Evolutionary conservation across 2,113 vertebrate species (phyloP), one percentile per base, ranked within the genome.

Genomic region (Oxyura jamaicensis): DNA sequence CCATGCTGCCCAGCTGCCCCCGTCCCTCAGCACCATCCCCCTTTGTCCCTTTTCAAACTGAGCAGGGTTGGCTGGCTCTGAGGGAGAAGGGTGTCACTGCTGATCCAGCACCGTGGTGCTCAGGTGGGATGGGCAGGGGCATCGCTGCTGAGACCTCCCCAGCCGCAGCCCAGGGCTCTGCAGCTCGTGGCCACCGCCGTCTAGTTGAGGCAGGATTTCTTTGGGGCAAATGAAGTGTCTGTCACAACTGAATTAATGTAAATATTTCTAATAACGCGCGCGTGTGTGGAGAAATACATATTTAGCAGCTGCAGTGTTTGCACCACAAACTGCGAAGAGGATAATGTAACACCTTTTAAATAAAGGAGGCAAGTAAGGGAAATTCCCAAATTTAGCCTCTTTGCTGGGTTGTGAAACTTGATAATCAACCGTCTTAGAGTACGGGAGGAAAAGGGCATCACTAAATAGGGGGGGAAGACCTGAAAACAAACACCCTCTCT

Each of bases 151-250:
- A 72, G 83, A 42, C 26, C 14, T 48, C 12, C 35, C 8, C 33
- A 7, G 79, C 55, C 15, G 35, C 35, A 53, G 23, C 55, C 77
- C n/a, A 41, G 56, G 68, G 25, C 46, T 84, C 19, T 13, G 28
- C 56, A 72, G 46, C 3, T 3, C 1, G 0, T 14, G 10, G 63
- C 3, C 7, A 31, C 28, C 0, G 0, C 0, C 0, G 2, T 85
- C 48, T 86, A 7, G 28, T 22, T 68, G 67, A 33, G 55, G 42
- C 35, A 46, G 31, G 39, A 53, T 52, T 75, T 90, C 56, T 92
- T 41, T 77, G 23, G 39, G 44, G 33, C 58, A 35, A n/a, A 50
- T 65, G 8, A 3, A n/a, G 21, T 36, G 13, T 65, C 23, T 31
- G 41, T 65, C 28, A 39, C 44, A 29, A 12, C 2, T 29, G 73